These are phyloP conservation scores for Pipistrellus nathusii DNA, from an alignment of 2,797 vertebrate species.

Conservation along the genomic window DNA sequence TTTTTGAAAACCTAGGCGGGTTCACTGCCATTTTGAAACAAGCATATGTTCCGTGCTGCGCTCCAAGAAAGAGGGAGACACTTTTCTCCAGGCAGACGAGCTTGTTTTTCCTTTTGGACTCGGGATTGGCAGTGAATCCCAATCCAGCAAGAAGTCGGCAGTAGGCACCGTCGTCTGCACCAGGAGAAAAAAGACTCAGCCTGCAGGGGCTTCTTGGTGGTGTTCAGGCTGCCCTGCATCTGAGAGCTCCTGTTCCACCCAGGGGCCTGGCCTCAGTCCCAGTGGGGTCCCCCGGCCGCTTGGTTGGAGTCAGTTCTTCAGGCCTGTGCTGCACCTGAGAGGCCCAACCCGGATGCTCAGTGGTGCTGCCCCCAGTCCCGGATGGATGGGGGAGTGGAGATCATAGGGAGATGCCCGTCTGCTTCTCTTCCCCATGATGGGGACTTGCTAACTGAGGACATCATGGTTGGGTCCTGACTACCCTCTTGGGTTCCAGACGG, in stretches of 20 bases:
- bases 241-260: fast-evolving
- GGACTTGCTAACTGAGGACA: not conserved
- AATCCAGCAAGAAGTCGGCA: not conserved
- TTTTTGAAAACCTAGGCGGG: not conserved
- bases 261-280: too few species aligned
- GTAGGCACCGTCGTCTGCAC: not conserved
- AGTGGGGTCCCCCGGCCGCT: fast-evolving
- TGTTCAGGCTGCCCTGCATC: not conserved
- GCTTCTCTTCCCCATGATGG: not conserved
- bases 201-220: fast-evolving
- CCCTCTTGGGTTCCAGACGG: not conserved
- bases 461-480: not conserved
- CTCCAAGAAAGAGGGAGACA: not conserved
- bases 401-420: too few species aligned
- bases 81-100: not conserved
- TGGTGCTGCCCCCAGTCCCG: not conserved
- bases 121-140: not conserved
- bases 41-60: not conserved
- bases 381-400: fast-evolving
- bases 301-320: not conserved
- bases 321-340: not conserved
- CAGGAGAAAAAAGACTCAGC: not conserved
- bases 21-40: slow-evolving; percentile 9
- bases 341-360: fast-evolving
- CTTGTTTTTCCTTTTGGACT: slow-evolving; percentile 25